Base-by-base conservation (phyloP, 2,888 invertebrate species). In the Disparrhopalites patrizii region DNA sequence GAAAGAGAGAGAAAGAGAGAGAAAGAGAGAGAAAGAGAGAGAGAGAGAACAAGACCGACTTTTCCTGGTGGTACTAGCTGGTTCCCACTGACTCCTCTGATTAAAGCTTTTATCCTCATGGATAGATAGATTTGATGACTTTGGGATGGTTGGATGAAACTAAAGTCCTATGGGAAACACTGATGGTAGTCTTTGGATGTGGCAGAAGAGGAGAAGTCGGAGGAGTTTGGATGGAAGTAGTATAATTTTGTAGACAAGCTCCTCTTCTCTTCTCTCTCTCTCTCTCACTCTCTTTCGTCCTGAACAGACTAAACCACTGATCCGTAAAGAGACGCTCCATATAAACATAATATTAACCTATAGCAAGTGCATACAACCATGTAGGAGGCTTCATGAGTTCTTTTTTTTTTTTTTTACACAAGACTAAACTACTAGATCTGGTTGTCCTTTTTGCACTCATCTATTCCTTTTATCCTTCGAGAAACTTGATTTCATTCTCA, bases 401-500 rank as follows among this genome's bases (percentile, higher is more conserved):
- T n/a, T n/a, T 47, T 47, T 47, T 60, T 31, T 61, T n/a, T 33
- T 50, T 30, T 51, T 31, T 33, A 25, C 23, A 27, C n/a, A n/a
- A n/a, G n/a, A n/a, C n/a, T n/a, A n/a, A n/a, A 23, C 47, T 23
- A 40, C 15, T 47, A 23, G 47, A 25, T 47, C 47, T 47, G 10
- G 23, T 23, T 51, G 36, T 52, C 52, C 61, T 61, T 61, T 61
- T 61, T 51, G 61, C 61, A 61, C 31, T 61, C 61, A 36, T 61
- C 60, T 50, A 52, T 54, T 18, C 38, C 7, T 56, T 30, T 51
- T 64, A 50, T 64, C 64, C 55, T 47, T 50, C 56, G 56, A 64
- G 55, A 50, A 68, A 68, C 68, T 68, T 62, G 68, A 68, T 68
- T 68, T 68, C 50, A 62, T 68, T 68, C 68, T 65, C 68, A 68